A percentile compares a stretch with the other conserved stretches of the same genome.
phyloP scores from a whole-genome alignment of 2,797 vertebrate species.

The Carapus acus region DNA sequence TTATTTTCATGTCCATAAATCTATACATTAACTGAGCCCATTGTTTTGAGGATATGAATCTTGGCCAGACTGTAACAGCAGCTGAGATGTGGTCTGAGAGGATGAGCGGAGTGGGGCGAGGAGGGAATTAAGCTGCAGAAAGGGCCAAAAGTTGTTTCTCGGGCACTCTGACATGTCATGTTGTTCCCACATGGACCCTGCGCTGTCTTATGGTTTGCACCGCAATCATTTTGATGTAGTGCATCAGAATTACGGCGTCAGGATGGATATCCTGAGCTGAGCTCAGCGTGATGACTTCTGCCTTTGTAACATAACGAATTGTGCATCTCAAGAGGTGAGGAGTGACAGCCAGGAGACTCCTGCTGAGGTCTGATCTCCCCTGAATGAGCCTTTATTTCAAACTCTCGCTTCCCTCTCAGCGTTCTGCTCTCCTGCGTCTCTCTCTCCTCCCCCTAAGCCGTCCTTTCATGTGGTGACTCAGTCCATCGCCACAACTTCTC shows the following conservation, averaged over 20 bases:
- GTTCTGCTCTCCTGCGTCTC: constrained; percentile 22
- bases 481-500: constrained; percentile 39
- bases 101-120: constrained; percentile 2
- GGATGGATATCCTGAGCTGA: constrained; percentile 37
- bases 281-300: constrained; percentile 38
- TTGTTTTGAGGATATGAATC: constrained; percentile 33
- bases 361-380: constrained; percentile 47
- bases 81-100: constrained; percentile 2
- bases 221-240: constrained; percentile 38
- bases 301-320: constrained; percentile 53
- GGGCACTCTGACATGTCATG: constrained; percentile 17
- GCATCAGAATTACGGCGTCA: constrained; percentile 38
- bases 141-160: constrained; percentile 26
- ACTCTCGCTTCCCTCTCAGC: constrained; percentile 12
- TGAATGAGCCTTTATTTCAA: constrained; percentile 45
- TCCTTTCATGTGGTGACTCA: constrained; percentile 60
- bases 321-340: constrained; percentile 37
- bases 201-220: background rate
- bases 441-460: no score
- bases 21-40: constrained; percentile 34
- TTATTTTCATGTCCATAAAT: constrained; percentile 60
- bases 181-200: constrained; percentile 9
- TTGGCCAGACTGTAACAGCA: constrained; percentile 7
- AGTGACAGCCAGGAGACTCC: constrained; percentile 25
- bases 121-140: constrained; percentile 38